These are phyloP conservation scores for Drosophila acutilabella DNA, from an alignment of 2,888 invertebrate genomes.

Conservation along the genomic window DNA sequence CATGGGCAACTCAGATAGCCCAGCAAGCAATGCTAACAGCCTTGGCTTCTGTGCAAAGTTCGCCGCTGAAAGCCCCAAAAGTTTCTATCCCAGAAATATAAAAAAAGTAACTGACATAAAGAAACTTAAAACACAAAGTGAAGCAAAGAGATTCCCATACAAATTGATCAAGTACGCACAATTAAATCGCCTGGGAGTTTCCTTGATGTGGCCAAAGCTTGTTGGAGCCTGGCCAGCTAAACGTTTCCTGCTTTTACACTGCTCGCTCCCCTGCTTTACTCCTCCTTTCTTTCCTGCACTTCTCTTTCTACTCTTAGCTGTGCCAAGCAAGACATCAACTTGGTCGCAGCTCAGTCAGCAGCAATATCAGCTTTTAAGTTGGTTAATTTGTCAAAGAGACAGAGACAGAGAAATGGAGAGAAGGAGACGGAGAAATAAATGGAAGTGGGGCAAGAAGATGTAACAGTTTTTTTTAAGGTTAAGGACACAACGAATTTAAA, in stretches of 20 bases:
- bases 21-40: neutral
- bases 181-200: constrained; percentile 67
- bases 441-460: too few relatives aligned
- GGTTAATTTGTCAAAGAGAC: constrained; percentile 70
- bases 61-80: constrained; percentile 11
- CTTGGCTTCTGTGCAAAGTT: constrained; percentile 8
- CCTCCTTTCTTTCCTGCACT: too few relatives aligned
- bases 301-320: constrained; percentile 8
- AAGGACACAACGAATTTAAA: neutral
- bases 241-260: constrained; percentile 40
- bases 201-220: constrained; percentile 20
- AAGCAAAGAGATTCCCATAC: constrained; percentile 58
- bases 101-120: neutral
- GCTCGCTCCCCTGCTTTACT: too few relatives aligned
- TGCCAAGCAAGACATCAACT: constrained; percentile 70
- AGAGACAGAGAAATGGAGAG: constrained; percentile 4
- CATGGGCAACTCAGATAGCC: neutral
- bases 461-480: neutral
- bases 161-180: constrained; percentile 70
- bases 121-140: constrained; percentile 4
- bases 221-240: constrained; percentile 35
- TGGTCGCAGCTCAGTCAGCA: constrained; percentile 43
- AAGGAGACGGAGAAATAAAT: too few relatives aligned
- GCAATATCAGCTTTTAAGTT: constrained; percentile 57
- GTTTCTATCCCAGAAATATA: neutral